Percentiles rank a stretch among this genome's conserved stretches.
Conservation (phyloP, 2,797 vertebrate genomes). For the Hippoglossus hippoglossus region DNA sequence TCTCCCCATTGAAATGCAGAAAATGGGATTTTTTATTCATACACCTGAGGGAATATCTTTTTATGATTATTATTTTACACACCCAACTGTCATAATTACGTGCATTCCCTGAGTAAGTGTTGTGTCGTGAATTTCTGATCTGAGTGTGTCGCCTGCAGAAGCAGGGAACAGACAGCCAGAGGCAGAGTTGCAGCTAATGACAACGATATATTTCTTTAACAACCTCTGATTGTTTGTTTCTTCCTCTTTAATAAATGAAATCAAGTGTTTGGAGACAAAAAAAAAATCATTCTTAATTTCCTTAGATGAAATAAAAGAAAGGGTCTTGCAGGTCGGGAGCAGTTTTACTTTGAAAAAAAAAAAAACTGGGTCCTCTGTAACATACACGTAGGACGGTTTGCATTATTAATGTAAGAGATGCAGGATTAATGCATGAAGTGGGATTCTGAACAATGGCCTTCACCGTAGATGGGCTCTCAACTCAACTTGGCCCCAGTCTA, state of each 20-base stretch:
- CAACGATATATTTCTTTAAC: neutral
- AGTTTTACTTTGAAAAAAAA: neutral
- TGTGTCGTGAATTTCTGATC: neutral
- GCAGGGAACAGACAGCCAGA: too few relatives aligned
- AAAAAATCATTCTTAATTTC: neutral
- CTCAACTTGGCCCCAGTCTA: neutral
- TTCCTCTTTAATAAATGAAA: neutral
- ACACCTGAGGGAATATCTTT: slow-evolving; percentile 4
- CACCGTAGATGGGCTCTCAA: slow-evolving; percentile 1
- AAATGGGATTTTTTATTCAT: neutral
- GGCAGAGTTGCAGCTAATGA: too few relatives aligned
- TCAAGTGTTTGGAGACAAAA: neutral
- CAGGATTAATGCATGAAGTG: slow-evolving; percentile 35
- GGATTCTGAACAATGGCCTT: slow-evolving; percentile 16
- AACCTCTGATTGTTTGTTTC: neutral
- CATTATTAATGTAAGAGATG: slow-evolving; percentile 35
- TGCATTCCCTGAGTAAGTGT: neutral
- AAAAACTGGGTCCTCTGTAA: neutral
- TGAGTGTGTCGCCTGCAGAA: too few relatives aligned
- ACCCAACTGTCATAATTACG: neutral
- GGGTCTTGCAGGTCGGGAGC: neutral
- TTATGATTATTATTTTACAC: slow-evolving; percentile 5
- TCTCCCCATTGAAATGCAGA: neutral
- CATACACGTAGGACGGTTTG: slow-evolving; percentile 12
- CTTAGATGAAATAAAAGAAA: neutral